Percentiles rank a stretch among this genome's conserved stretches.
These are phyloP conservation scores for Tenebrio molitor DNA, from an alignment of 1,140 invertebrate species.

Conservation along the genomic window DNA sequence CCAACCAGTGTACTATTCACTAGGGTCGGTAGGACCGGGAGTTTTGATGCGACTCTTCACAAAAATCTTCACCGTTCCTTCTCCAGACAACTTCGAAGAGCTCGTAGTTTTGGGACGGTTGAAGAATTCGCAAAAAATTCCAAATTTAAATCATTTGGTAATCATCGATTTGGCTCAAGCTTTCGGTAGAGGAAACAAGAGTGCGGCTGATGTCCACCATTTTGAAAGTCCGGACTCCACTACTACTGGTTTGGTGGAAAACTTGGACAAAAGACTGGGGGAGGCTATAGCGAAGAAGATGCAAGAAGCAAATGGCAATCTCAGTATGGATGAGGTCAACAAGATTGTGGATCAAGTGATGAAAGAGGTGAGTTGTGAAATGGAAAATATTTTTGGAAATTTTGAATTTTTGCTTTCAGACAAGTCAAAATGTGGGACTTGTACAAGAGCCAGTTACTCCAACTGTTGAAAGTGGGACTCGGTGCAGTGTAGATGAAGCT, in stretches of 20 bases:
- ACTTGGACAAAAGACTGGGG: constrained; percentile 25
- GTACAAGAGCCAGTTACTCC: neutral
- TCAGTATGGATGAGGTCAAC: neutral
- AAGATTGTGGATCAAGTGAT: constrained; percentile 5
- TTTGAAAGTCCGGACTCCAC: constrained; percentile 1
- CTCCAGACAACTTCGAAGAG: constrained; percentile 19
- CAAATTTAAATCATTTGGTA: neutral
- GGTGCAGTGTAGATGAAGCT: constrained; percentile 9
- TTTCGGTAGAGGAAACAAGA: constrained; percentile 23
- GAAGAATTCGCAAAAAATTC: neutral
- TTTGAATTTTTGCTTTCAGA: constrained; percentile 7
- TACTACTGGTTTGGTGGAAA: neutral
- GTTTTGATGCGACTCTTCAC: constrained; percentile 13
- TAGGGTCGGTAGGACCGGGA: constrained; percentile 23
- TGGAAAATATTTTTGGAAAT: neutral
- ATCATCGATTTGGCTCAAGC: constrained; percentile 16
- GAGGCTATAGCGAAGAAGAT: neutral
- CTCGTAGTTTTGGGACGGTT: constrained; percentile 41
- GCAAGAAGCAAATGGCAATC: neutral
- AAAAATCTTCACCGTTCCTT: constrained; percentile 16
- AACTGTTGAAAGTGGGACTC: neutral
- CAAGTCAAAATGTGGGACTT: neutral
- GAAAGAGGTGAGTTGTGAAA: constrained; percentile 28
- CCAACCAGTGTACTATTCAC: constrained; percentile 25
- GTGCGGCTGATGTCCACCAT: neutral